These are phyloP conservation scores for Vulpes lagopus DNA, from an alignment of 2,113 vertebrate genomes.

Conservation along the genomic window DNA sequence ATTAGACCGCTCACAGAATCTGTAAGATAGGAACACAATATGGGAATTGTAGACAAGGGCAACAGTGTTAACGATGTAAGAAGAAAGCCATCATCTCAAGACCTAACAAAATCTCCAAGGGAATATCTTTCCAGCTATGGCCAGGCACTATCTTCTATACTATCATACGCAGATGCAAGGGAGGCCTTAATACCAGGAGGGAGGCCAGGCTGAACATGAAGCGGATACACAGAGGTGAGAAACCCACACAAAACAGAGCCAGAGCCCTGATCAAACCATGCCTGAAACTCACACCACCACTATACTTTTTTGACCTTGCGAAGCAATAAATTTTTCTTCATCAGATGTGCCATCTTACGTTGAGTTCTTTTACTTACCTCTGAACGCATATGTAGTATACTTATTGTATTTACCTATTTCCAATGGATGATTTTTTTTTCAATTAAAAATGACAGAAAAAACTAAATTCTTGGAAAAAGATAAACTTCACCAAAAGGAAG, in stretches of 20 bases:
- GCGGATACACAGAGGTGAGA: not conserved
- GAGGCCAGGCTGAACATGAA: not conserved
- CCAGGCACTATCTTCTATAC: not conserved
- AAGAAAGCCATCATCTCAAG: not conserved
- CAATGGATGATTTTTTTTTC: not conserved
- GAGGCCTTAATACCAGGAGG: not conserved
- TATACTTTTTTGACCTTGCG: too few relatives aligned
- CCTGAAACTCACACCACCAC: not conserved
- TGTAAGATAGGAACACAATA: not conserved
- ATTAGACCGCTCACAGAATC: not conserved
- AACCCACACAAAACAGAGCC: not conserved
- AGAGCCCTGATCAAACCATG: not conserved
- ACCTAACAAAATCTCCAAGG: not conserved
- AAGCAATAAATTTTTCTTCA: not conserved
- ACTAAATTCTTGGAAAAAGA: not conserved
- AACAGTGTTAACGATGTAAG: not conserved
- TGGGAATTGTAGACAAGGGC: not conserved
- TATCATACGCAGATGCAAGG: fast-evolving
- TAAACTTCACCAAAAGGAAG: not conserved
- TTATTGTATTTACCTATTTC: not conserved
- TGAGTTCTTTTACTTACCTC: not conserved
- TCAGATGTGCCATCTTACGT: not conserved
- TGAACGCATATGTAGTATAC: not conserved
- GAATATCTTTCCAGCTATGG: not conserved
- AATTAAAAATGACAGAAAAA: not conserved